phyloP scores from a whole-genome alignment of 2,888 invertebrate genomes.

The Chironomus tentans region DNA sequence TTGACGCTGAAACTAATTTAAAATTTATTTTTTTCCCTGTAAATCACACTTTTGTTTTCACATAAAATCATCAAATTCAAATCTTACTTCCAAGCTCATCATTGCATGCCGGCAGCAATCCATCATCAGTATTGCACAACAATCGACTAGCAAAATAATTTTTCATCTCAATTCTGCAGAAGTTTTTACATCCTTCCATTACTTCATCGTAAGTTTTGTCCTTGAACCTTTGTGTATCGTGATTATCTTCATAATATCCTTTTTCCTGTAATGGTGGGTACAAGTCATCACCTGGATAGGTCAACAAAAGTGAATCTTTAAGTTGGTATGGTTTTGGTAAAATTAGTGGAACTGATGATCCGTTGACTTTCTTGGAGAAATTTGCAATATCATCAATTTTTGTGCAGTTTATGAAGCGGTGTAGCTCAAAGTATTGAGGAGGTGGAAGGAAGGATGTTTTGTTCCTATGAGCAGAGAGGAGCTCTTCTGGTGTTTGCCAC shows the following conservation, averaged over 20 bases:
- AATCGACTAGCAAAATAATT: background rate
- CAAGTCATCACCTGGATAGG: conserved; percentile 55
- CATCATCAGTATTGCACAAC: background rate
- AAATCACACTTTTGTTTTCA: too few relatives aligned
- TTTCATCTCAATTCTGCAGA: conserved; percentile 35
- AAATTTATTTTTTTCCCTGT: too few relatives aligned
- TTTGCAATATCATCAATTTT: conserved; percentile 49
- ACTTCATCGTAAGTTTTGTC: conserved; percentile 36
- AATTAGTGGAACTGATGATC: conserved; percentile 45
- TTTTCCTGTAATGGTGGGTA: conserved; percentile 40
- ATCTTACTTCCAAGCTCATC: background rate
- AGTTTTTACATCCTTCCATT: conserved; percentile 34
- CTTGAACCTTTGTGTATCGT: conserved; percentile 28
- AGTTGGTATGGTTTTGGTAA: conserved; percentile 49
- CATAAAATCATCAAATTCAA: too few relatives aligned
- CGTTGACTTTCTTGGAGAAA: conserved; percentile 50
- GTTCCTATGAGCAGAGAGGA: conserved; percentile 31
- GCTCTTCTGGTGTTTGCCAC: conserved; percentile 55
- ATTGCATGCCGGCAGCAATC: background rate
- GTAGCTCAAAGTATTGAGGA: conserved; percentile 71
- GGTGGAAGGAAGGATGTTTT: conserved; percentile 48
- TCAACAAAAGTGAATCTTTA: conserved; percentile 48
- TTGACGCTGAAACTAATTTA: too few relatives aligned
- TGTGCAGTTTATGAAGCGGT: conserved; percentile 49
- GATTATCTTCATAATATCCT: conserved; percentile 33